Conservation (phyloP, 2,888 invertebrate genomes). For the Amorpha juglandis region DNA sequence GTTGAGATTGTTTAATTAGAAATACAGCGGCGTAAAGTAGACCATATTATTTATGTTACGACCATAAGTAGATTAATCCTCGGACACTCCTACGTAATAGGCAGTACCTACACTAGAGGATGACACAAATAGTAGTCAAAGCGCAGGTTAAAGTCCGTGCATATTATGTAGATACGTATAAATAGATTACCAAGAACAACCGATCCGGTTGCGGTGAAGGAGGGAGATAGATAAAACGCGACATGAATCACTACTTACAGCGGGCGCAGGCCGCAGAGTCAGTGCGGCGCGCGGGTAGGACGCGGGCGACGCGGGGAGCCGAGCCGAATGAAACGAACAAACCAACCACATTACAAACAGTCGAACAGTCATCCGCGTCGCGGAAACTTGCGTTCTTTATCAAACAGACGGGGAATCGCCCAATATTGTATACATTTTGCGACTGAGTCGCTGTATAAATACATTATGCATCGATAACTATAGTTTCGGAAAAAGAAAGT, state of each 20-base stretch:
- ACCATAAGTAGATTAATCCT: slow-evolving; percentile 30
- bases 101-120: slow-evolving; percentile 33
- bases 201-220: slow-evolving; percentile 83
- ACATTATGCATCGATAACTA: slow-evolving; percentile 52
- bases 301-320: slow-evolving; percentile 59
- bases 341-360: slow-evolving; percentile 79
- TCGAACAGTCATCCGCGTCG: slow-evolving; percentile 78
- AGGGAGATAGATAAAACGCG: slow-evolving; percentile 84
- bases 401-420: slow-evolving; percentile 50
- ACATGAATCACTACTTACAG: slow-evolving; percentile 83
- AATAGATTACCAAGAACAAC: slow-evolving; percentile 83
- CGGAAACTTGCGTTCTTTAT: slow-evolving; percentile 68
- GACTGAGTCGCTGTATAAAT: slow-evolving; percentile 57
- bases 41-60: neutral
- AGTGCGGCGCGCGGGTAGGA: slow-evolving; percentile 62
- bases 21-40: neutral
- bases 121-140: slow-evolving; percentile 55
- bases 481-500: slow-evolving; percentile 58
- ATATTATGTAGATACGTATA: slow-evolving; percentile 76
- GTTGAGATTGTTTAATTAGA: neutral
- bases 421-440: slow-evolving; percentile 47
- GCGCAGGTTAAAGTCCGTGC: slow-evolving; percentile 74
- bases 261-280: slow-evolving; percentile 71
- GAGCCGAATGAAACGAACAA: slow-evolving; percentile 73
- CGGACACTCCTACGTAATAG: slow-evolving; percentile 23